Base-by-base conservation (phyloP, 1,140 invertebrate genomes). In the Lucilia sericata region DNA sequence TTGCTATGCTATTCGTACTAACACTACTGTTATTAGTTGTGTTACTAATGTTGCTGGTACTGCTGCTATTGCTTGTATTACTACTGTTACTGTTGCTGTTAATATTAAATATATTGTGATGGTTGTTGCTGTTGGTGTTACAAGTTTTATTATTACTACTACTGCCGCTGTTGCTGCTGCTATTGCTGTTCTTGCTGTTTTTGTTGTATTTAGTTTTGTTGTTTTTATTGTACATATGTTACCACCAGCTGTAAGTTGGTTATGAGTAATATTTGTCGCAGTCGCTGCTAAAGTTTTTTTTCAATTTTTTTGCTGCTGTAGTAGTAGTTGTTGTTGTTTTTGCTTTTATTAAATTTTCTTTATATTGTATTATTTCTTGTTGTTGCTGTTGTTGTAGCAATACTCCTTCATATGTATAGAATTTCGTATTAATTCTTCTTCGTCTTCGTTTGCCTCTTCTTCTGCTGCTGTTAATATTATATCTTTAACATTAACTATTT, bases 71-170 rank as follows among this genome's bases (percentile, higher is more conserved):
- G 75, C 75, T 78, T 78, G n/a, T 47, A 42, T 36, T 42, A 49
- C 76, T 49, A 13, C 76, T 49, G 76, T 80, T 80, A 21, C 76
- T 80, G 76, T 80, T 80, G 76, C 76, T 80, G 19, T 80, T 80
- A 49, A 21, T 80, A 49, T 49, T 21, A 25, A 49, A 42, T 19
- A 47, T 19, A 19, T 42, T 78, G 36, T 78, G 19, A 19, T 78
- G 42, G 75, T 78, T 80, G 42, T 51, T 80, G 76, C 17, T 80
- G 76, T 49, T 80, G 76, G 25, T 80, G 76, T 17, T 70, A n/a
- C 17, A 5, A n/a, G 13, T 60, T 14, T 60, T 60, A n/a, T 30
- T 30, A 30, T 3, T 30, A 30, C 25, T 30, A 30, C 25, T 30
- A 3, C 25, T 80, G 42, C 21, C 51, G 76, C 17, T 80, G 76